Evolutionary conservation across 2,113 vertebrate species (phyloP).

Genomic region (Thunnus thynnus): DNA sequence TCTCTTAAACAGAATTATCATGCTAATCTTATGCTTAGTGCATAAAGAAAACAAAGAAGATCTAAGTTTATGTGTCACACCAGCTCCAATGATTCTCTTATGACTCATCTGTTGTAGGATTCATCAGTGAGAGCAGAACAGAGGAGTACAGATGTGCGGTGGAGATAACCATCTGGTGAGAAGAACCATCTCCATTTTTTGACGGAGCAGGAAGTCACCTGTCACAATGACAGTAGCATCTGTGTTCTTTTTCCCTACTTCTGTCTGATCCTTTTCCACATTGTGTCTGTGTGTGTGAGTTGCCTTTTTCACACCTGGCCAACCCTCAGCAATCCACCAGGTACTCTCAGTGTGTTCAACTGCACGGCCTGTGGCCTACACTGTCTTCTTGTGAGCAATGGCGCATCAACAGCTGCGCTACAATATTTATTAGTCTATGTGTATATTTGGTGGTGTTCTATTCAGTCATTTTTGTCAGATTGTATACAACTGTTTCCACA

Average conservation of each 20-base stretch:
- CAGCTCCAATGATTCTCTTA: slow-evolving; percentile 17
- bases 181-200: not conserved
- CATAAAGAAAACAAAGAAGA: too few species aligned
- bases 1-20: too few species aligned
- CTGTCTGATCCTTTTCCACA: not conserved
- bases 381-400: not conserved
- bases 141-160: slow-evolving; percentile 26
- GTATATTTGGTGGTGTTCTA: too few species aligned
- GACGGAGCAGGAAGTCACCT: slow-evolving; percentile 11
- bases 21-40: too few species aligned
- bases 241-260: not conserved
- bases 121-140: not conserved
- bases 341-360: not conserved
- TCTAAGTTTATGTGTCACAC: not conserved
- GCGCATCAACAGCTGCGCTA: not conserved
- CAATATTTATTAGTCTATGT: not conserved
- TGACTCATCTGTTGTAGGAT: slow-evolving; percentile 12
- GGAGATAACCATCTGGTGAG: slow-evolving; percentile 42
- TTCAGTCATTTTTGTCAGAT: too few species aligned
- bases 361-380: not conserved
- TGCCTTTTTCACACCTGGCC: not conserved
- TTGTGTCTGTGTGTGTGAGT: not conserved
- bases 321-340: not conserved
- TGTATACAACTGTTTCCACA: too few species aligned
- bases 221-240: slow-evolving; percentile 12